A percentile compares a stretch with the other conserved stretches of the same genome.
Evolutionary conservation across 2,888 invertebrate species (phyloP).

Genomic region (Drosophila picticornis): DNA sequence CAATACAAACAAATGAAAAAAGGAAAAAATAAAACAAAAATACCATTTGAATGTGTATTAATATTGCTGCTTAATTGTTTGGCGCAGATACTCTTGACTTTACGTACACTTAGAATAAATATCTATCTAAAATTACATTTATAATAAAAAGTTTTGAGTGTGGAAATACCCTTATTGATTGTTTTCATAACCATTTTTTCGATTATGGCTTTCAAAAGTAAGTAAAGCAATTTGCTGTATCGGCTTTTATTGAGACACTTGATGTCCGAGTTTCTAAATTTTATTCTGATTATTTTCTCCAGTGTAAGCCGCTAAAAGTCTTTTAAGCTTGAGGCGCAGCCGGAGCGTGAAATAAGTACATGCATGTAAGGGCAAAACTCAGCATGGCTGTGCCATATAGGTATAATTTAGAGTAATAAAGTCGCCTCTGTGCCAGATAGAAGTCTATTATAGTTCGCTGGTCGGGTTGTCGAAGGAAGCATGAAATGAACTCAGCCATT

Average conservation of each 20-base stretch:
- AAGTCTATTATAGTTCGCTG: slow-evolving; percentile 1
- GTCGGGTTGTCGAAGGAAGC: slow-evolving; percentile 27
- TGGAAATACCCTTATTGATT: background rate
- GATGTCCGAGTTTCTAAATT: background rate
- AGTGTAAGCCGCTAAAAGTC: background rate
- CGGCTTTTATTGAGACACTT: background rate
- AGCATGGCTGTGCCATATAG: background rate
- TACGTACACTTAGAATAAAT: slow-evolving; percentile 14
- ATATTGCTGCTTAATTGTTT: slow-evolving; percentile 61
- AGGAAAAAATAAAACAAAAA: background rate
- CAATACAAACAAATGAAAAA: slow-evolving; percentile 40
- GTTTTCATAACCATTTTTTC: background rate
- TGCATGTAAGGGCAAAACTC: background rate
- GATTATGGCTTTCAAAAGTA: background rate
- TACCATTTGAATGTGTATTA: slow-evolving; percentile 52
- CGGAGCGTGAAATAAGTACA: slow-evolving; percentile 32
- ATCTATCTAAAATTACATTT: background rate
- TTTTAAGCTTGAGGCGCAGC: slow-evolving; percentile 12
- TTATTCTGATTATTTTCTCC: background rate
- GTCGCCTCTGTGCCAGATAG: background rate
- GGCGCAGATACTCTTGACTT: slow-evolving; percentile 38
- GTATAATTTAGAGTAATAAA: background rate
- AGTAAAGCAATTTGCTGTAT: background rate
- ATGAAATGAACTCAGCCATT: slow-evolving; percentile 62
- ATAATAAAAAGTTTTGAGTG: too few relatives aligned